Evolutionary conservation across 2,797 vertebrate genomes (phyloP).

Genomic region (Acrossocheilus fasciatus): DNA sequence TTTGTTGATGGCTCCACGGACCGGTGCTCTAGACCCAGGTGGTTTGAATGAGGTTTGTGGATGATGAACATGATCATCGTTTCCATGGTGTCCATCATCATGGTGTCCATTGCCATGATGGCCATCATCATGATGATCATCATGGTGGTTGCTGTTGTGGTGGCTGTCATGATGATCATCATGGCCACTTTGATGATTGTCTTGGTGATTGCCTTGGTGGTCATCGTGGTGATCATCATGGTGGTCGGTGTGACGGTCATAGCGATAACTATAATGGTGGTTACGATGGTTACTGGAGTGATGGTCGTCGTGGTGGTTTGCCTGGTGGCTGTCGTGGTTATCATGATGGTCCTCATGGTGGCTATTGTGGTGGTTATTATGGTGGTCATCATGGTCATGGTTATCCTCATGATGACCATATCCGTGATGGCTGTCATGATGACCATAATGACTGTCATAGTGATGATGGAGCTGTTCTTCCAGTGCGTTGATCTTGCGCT

Average conservation of each 20-base stretch:
- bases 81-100: conserved; percentile 44
- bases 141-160: conserved; percentile 32
- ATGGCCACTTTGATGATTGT: conserved; percentile 48
- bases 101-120: conserved; percentile 28
- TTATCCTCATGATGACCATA: conserved; percentile 47
- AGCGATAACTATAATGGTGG: conserved; percentile 46
- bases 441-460: conserved; percentile 58
- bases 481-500: conserved; percentile 81
- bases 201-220: conserved; percentile 30
- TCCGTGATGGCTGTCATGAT: conserved; percentile 50
- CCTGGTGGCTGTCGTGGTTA: conserved; percentile 47
- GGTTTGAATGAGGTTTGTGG: conserved; percentile 65
- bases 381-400: conserved; percentile 48
- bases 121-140: conserved; percentile 48
- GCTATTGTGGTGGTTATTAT: conserved; percentile 52
- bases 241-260: conserved; percentile 42
- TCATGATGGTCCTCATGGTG: conserved; percentile 49
- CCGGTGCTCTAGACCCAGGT: conserved; percentile 34
- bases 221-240: conserved; percentile 54
- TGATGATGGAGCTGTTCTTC: conserved; percentile 82
- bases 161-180: conserved; percentile 44
- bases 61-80: conserved; percentile 42
- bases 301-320: conserved; percentile 52
- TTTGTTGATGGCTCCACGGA: conserved; percentile 66
- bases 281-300: conserved; percentile 50